phyloP scores from a whole-genome alignment of 1,140 invertebrate genomes.

The Heliconius himera region DNA sequence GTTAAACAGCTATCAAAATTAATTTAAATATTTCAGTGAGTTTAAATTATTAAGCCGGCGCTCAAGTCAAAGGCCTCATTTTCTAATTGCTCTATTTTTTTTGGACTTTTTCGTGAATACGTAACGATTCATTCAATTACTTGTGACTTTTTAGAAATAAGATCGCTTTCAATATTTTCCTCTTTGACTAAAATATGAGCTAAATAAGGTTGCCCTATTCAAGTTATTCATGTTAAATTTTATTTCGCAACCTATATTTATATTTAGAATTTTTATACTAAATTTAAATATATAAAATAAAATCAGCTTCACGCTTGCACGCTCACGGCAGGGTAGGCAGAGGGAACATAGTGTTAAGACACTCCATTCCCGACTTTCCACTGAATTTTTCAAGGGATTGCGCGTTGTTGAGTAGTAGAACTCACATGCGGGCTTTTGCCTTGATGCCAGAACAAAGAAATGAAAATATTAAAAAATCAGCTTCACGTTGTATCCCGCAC shows the following conservation, averaged over 20 bases:
- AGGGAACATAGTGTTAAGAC: too few relatives aligned
- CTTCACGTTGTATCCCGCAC: too few relatives aligned
- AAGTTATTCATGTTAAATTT: not conserved
- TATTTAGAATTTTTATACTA: not conserved
- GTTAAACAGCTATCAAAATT: not conserved
- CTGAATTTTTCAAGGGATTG: too few relatives aligned
- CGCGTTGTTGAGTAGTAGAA: too few relatives aligned
- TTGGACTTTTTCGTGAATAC: not conserved
- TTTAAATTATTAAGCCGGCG: constrained; percentile 17
- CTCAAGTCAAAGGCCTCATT: constrained; percentile 20
- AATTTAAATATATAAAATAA: too few relatives aligned
- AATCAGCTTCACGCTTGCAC: too few relatives aligned
- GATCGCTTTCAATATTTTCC: not conserved
- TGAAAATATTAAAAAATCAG: too few relatives aligned
- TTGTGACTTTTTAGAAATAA: not conserved
- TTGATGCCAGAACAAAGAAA: too few relatives aligned
- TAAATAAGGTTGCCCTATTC: not conserved
- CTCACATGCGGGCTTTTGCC: too few relatives aligned
- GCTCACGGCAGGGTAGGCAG: too few relatives aligned
- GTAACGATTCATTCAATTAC: constrained; percentile 10
- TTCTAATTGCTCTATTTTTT: constrained; percentile 27
- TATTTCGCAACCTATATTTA: not conserved
- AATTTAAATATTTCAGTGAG: constrained; percentile 16
- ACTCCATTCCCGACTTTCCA: too few relatives aligned
- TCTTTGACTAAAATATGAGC: constrained; percentile 4